phyloP scores from a whole-genome alignment of 2,113 vertebrate genomes.

The Perccottus glenii region DNA sequence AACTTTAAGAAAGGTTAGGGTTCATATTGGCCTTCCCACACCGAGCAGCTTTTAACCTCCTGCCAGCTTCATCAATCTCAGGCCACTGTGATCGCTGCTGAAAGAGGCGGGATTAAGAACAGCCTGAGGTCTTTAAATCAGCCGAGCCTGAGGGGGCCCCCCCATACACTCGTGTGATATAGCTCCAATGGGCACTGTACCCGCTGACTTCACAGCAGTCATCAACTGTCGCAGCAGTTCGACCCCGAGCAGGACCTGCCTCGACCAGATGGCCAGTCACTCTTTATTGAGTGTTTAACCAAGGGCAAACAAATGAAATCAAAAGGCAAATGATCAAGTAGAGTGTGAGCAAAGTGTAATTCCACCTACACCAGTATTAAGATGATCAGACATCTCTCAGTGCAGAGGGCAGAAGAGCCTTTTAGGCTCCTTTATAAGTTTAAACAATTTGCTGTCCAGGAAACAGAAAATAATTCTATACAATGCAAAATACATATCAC shows the following conservation, averaged over 20 bases:
- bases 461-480: too few species aligned
- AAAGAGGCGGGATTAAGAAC: constrained; percentile 68
- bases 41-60: constrained; percentile 75
- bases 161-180: constrained; percentile 40
- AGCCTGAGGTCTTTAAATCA: constrained; percentile 68
- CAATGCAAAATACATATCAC: too few species aligned
- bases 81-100: constrained; percentile 53
- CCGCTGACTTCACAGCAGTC: constrained; percentile 43
- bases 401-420: neutral
- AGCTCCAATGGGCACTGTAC: constrained; percentile 47
- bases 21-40: constrained; percentile 72
- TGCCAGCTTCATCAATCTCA: constrained; percentile 70
- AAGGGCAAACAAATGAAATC: constrained; percentile 69
- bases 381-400: constrained; percentile 40
- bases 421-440: neutral
- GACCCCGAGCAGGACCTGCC: constrained; percentile 41
- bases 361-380: constrained; percentile 61
- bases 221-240: constrained; percentile 39
- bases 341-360: constrained; percentile 62
- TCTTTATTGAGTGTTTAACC: constrained; percentile 65
- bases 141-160: constrained; percentile 20
- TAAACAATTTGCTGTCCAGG: neutral
- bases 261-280: constrained; percentile 67
- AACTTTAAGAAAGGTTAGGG: constrained; percentile 62
- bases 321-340: constrained; percentile 64